Evolutionary conservation across 2,888 invertebrate species (phyloP).

Genomic region (Portevinia maculata): DNA sequence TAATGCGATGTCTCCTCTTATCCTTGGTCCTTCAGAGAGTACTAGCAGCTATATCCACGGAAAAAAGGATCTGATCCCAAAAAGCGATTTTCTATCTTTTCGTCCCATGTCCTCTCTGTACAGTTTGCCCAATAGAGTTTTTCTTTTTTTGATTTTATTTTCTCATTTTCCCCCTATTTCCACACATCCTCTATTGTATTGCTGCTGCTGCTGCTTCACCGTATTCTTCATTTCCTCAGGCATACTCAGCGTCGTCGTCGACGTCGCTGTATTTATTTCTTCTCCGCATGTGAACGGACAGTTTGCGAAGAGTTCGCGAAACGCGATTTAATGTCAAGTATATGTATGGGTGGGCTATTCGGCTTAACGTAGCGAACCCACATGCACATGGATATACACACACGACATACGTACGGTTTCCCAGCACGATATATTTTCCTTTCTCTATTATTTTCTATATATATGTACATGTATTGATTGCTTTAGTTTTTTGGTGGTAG

Average conservation of each 20-base stretch:
- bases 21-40: slow-evolving; percentile 60
- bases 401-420: slow-evolving; percentile 58
- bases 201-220: slow-evolving; percentile 47
- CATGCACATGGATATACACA: slow-evolving; percentile 55
- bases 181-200: slow-evolving; percentile 53
- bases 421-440: slow-evolving; percentile 68
- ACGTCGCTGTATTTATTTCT: slow-evolving; percentile 68
- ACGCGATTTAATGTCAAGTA: slow-evolving; percentile 74
- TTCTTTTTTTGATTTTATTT: slow-evolving; percentile 71
- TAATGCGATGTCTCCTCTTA: slow-evolving; percentile 67
- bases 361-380: slow-evolving; percentile 67
- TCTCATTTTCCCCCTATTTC: slow-evolving; percentile 73
- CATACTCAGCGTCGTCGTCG: slow-evolving; percentile 45
- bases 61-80: slow-evolving; percentile 74
- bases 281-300: slow-evolving; percentile 73
- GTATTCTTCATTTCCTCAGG: slow-evolving; percentile 66
- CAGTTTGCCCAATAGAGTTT: slow-evolving; percentile 50
- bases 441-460: slow-evolving; percentile 72
- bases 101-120: slow-evolving; percentile 68
- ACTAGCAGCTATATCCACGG: slow-evolving; percentile 49
- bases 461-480: slow-evolving; percentile 72
- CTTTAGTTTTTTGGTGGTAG: slow-evolving; percentile 72
- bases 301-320: slow-evolving; percentile 74
- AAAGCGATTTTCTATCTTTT: slow-evolving; percentile 74
- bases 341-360: slow-evolving; percentile 71